Percentiles rank a stretch among this genome's conserved stretches.
Conservation (phyloP, 2,113 vertebrate genomes). For the Anseranas semipalmata region DNA sequence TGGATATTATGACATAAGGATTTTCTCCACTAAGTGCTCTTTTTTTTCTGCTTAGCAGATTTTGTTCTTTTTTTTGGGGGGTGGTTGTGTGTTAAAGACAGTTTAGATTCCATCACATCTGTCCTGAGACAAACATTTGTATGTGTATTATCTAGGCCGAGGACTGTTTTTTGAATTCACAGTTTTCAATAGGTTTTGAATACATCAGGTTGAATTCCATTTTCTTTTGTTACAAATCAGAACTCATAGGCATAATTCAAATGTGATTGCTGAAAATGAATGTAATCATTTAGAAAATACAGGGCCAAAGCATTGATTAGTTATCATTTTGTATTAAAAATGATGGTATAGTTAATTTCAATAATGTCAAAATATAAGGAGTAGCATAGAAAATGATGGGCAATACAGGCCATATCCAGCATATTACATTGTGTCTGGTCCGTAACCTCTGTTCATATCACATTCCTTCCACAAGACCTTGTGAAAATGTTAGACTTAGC, state of each 20-base stretch:
- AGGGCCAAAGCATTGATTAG: background rate
- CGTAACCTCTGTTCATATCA: background rate
- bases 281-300: background rate
- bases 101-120: background rate
- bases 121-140: background rate
- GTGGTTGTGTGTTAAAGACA: background rate
- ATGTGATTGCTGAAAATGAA: background rate
- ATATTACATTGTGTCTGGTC: background rate
- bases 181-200: background rate
- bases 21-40: background rate
- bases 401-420: background rate
- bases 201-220: background rate
- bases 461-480: background rate
- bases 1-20: background rate
- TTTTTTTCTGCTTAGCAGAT: background rate
- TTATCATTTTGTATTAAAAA: background rate
- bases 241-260: background rate
- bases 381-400: background rate
- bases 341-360: background rate
- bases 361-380: background rate
- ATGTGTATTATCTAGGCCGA: background rate
- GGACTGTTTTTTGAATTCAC: rapidly evolving
- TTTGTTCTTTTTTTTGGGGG: background rate
- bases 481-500: background rate
- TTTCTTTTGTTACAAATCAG: background rate